Evolutionary conservation across 2,888 invertebrate species (phyloP), one percentile per base, ranked within the genome.

Genomic region (Cryptocheilus praepositus): DNA sequence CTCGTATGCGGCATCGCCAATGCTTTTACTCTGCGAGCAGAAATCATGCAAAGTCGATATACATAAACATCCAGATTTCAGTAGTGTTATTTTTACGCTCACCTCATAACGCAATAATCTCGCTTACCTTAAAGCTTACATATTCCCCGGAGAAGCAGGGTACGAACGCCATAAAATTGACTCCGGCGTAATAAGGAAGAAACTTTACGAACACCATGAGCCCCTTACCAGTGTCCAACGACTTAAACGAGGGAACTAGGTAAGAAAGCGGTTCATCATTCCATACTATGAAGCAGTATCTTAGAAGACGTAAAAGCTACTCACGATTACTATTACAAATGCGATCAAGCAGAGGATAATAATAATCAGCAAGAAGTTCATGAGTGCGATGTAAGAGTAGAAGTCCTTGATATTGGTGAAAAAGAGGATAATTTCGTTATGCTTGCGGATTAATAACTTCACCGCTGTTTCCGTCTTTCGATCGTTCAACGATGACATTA

Each of bases 291-390:
- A 11, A 11, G 8, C 4, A n/a, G 7, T 8, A 18, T 13, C 13
- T n/a, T 18, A 16, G 16, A 13, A 11, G 16, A 36, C 8, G 36
- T 36, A 36, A 36, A 36, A 11, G 3, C 36, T 2, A 77, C 76
- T 74, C 55, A 82, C 81, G 16, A 70, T 65, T 22, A 78, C 56
- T 15, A 82, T 70, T 62, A 71, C 49, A 21, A 79, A 81, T 13
- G 73, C 80, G 49, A 74, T 64, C 15, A 74, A 66, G 51, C 79
- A 79, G 19, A 77, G 79, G 15, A 78, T 58, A 8, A 81, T n/a
- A 1, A 75, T 77, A 25, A 75, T 73, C 46, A 67, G 73, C 1
- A 80, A 51, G 1, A 81, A 64, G 43, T 82, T 79, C 15, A 79
- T 53, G 22, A 82, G 64, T 4, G 78, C 67, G 15, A 81, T 70